A percentile compares a stretch with the other conserved stretches of the same genome.
These are phyloP conservation scores for Ochlodes sylvanus DNA, from an alignment of 2,888 invertebrate genomes.

Conservation along the genomic window DNA sequence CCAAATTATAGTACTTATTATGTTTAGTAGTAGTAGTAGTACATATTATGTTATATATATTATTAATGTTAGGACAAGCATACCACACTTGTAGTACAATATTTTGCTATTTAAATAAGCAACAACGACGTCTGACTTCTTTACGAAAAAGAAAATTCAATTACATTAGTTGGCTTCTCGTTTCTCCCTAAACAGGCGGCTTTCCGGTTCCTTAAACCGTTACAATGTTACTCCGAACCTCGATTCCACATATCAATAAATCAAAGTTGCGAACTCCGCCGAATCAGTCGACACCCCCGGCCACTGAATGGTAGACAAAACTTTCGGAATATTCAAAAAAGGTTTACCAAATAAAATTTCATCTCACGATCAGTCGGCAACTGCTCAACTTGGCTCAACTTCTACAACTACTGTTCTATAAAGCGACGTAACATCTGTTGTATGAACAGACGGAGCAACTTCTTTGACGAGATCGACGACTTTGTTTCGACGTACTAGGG, in stretches of 20 bases:
- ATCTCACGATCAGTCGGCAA: conserved; percentile 56
- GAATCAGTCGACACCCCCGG: conserved; percentile 30
- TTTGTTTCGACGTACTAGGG: conserved; percentile 45
- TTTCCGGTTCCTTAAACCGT: conserved; percentile 27
- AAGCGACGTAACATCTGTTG: conserved; percentile 78
- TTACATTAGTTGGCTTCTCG: conserved; percentile 1
- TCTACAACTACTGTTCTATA: conserved; percentile 42
- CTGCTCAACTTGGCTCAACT: conserved; percentile 37
- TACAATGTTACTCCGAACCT: conserved; percentile 40
- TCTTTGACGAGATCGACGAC: conserved; percentile 50
- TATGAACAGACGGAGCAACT: conserved; percentile 64
- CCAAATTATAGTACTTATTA: too few species aligned
- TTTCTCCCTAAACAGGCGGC: conserved; percentile 13
- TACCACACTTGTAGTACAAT: background rate
- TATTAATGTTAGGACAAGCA: too few species aligned
- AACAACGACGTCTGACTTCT: background rate
- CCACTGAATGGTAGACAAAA: conserved; percentile 48
- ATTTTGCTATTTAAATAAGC: too few species aligned
- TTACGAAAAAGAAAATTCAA: background rate
- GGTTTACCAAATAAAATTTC: conserved; percentile 75
- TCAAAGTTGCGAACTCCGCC: conserved; percentile 48
- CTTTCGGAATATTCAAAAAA: conserved; percentile 74
- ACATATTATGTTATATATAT: too few species aligned
- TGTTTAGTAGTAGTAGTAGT: too few species aligned
- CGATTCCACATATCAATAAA: conserved; percentile 40